Conservation (phyloP, 2,888 invertebrate genomes). For the Drosophila infuscata region DNA sequence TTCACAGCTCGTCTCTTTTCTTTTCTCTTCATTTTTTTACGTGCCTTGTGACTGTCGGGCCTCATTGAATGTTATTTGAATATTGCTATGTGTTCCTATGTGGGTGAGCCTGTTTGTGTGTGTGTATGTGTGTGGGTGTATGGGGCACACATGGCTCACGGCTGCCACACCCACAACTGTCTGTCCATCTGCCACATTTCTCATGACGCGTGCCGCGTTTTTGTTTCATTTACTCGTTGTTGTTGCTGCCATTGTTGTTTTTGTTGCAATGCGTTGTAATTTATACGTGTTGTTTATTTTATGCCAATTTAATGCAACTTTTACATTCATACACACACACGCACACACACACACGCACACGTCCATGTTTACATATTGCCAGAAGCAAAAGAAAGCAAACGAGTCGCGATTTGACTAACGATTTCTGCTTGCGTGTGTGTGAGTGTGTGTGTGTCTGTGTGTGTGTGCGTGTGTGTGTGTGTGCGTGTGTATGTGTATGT, state of each 20-base stretch:
- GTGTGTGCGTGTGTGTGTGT: slow-evolving; percentile 1
- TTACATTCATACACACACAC: slow-evolving; percentile 15
- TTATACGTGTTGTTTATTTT: slow-evolving; percentile 79
- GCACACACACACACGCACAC: slow-evolving; percentile 1
- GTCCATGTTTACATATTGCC: slow-evolving; percentile 19
- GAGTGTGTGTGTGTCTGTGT: not conserved
- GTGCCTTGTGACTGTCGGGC: slow-evolving; percentile 34
- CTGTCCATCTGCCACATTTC: slow-evolving; percentile 66
- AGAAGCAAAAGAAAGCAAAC: slow-evolving; percentile 28
- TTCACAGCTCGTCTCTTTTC: slow-evolving; percentile 11
- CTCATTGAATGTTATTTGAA: slow-evolving; percentile 57
- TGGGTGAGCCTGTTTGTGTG: not conserved
- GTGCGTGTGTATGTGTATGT: slow-evolving; percentile 9
- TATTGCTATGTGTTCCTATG: slow-evolving; percentile 18
- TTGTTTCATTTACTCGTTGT: slow-evolving; percentile 43
- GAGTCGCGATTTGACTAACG: slow-evolving; percentile 53
- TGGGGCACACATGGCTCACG: slow-evolving; percentile 2
- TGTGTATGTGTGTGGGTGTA: not conserved
- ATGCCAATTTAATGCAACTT: slow-evolving; percentile 79
- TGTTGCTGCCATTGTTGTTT: slow-evolving; percentile 27
- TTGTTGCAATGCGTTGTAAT: slow-evolving; percentile 60
- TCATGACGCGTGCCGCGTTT: slow-evolving; percentile 50
- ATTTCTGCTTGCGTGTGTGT: slow-evolving; percentile 14
- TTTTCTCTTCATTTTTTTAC: slow-evolving; percentile 31
- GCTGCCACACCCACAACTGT: slow-evolving; percentile 5